These are phyloP conservation scores for Neelides folsomi DNA, from an alignment of 2,888 invertebrate species.

Conservation along the genomic window DNA sequence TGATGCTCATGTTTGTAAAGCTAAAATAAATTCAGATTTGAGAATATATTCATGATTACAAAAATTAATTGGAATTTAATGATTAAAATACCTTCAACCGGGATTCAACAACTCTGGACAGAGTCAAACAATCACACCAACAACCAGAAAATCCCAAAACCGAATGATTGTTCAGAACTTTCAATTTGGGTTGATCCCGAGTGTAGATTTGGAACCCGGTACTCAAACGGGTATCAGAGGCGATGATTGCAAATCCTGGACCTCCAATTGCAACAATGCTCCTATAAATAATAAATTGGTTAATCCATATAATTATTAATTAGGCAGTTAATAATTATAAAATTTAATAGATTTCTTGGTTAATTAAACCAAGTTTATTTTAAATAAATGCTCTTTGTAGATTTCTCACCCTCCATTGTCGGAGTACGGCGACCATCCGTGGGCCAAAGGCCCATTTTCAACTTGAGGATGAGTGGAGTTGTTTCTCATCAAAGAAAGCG, in stretches of 20 bases:
- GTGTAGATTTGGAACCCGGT: constrained; percentile 82
- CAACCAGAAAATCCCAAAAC: constrained; percentile 92
- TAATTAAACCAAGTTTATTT: constrained; percentile 6
- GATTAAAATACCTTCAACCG: constrained; percentile 55
- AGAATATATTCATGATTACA: background rate
- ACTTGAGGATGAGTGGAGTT: constrained; percentile 11
- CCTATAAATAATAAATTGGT: constrained; percentile 42
- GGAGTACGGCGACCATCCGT: constrained; percentile 53
- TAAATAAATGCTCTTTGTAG: too few species aligned
- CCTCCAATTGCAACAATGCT: constrained; percentile 92
- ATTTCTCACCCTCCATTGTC: constrained; percentile 62
- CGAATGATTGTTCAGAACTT: constrained; percentile 63
- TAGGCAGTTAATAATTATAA: background rate
- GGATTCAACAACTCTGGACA: constrained; percentile 68
- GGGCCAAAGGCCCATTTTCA: constrained; percentile 37
- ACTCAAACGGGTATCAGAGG: constrained; percentile 85
- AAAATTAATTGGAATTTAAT: background rate
- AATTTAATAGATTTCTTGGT: too few species aligned
- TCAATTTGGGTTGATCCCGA: constrained; percentile 74
- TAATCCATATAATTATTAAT: constrained; percentile 5
- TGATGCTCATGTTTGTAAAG: constrained; percentile 92
- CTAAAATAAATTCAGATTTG: constrained; percentile 37
- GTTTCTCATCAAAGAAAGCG: constrained; percentile 10
- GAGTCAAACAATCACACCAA: constrained; percentile 90
- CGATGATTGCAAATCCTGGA: constrained; percentile 85